phyloP scores from a whole-genome alignment of 2,113 vertebrate genomes.

The Chrysochloris asiatica region DNA sequence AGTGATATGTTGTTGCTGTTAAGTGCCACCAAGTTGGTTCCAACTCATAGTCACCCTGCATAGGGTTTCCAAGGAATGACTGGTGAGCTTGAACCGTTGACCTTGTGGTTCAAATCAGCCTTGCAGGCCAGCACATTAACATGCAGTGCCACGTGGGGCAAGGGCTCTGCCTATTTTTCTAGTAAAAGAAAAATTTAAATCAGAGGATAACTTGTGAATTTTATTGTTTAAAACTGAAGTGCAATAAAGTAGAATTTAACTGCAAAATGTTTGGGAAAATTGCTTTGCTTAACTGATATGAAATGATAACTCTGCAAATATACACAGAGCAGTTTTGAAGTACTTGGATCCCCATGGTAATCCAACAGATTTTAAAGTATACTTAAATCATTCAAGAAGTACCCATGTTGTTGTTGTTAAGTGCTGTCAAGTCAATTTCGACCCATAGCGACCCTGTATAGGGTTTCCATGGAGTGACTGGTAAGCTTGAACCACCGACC shows the following conservation, averaged over 20 bases:
- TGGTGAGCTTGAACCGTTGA: too few species aligned
- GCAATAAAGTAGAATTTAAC: neutral
- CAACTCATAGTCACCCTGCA: too few species aligned
- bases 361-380: conserved; percentile 8
- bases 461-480: too few species aligned
- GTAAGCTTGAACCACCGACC: too few species aligned
- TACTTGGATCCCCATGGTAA: neutral
- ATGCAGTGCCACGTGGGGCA: too few species aligned
- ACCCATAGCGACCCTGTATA: too few species aligned
- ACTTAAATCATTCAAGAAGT: neutral
- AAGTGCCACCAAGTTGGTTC: too few species aligned
- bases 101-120: too few species aligned
- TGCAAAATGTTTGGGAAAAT: neutral
- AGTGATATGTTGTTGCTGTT: too few species aligned
- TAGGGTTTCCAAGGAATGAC: too few species aligned
- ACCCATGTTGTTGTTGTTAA: neutral
- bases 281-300: neutral
- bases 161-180: neutral
- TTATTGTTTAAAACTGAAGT: conserved; percentile 14
- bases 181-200: neutral
- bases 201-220: neutral
- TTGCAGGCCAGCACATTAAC: too few species aligned
- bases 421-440: too few species aligned
- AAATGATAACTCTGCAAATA: neutral
- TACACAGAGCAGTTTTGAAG: neutral